Conservation (phyloP, 2,113 vertebrate genomes). For the Gambusia affinis region DNA sequence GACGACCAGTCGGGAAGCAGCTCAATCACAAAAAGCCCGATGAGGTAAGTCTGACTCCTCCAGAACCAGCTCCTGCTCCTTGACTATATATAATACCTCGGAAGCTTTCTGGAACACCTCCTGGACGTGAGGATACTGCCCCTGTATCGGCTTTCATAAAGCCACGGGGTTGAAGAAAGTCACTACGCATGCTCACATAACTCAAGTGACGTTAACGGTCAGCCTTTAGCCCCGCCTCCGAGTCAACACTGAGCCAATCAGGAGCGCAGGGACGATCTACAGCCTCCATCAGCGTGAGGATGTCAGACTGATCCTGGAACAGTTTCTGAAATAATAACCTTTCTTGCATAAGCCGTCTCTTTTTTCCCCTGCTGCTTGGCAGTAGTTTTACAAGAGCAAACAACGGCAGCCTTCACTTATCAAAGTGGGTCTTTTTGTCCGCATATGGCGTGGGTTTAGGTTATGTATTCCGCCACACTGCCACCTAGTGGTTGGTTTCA, state of each 20-base stretch:
- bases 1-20: not conserved
- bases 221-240: slow-evolving; percentile 3
- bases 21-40: not conserved
- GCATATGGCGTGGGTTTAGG: not conserved
- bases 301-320: not conserved
- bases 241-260: slow-evolving; percentile 42
- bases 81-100: not conserved
- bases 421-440: not conserved
- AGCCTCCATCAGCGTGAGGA: not conserved
- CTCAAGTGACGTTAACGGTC: slow-evolving; percentile 20
- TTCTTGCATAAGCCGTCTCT: slow-evolving; percentile 18
- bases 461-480: slow-evolving; percentile 18
- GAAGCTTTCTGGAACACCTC: not conserved
- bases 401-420: not conserved
- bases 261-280: not conserved
- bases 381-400: not conserved
- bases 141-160: slow-evolving; percentile 62
- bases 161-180: slow-evolving; percentile 45
- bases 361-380: not conserved
- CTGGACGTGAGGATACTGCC: not conserved
- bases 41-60: not conserved
- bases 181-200: slow-evolving; percentile 52
- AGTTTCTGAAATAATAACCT: slow-evolving; percentile 27
- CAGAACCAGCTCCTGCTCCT: not conserved
- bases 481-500: slow-evolving; percentile 37